Conservation (phyloP, 2,113 vertebrate genomes). For the Sceloporus undulatus region DNA sequence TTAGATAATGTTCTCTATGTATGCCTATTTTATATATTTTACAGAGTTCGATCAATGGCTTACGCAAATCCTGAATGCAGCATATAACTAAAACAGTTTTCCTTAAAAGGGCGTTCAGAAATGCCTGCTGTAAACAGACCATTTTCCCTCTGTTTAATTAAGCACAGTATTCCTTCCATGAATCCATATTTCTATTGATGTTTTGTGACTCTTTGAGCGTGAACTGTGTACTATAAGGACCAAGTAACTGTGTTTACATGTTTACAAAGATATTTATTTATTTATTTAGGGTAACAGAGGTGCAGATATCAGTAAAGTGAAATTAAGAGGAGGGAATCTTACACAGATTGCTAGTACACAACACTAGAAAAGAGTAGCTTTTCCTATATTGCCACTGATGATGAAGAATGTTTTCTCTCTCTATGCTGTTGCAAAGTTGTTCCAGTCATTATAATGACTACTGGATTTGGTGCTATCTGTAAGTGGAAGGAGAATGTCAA, state of each 20-base stretch:
- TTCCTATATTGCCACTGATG: constrained; percentile 34
- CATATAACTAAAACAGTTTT: constrained; percentile 68
- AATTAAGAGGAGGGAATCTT: constrained; percentile 12
- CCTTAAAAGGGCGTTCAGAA: constrained; percentile 72
- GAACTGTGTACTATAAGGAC: constrained; percentile 68
- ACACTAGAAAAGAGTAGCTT: constrained; percentile 31
- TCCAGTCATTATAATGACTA: constrained; percentile 63
- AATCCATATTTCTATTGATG: constrained; percentile 76
- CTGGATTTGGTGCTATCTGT: constrained; percentile 66
- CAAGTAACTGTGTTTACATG: constrained; percentile 78
- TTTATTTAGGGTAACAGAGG: constrained; percentile 75
- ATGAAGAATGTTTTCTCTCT: constrained; percentile 49
- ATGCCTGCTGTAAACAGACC: constrained; percentile 64
- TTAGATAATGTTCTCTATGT: constrained; percentile 44
- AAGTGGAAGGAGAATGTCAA: constrained; percentile 72
- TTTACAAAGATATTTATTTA: constrained; percentile 75
- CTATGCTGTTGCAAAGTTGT: constrained; percentile 45
- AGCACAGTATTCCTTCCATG: constrained; percentile 75
- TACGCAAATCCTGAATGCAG: constrained; percentile 71
- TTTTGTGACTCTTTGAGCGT: constrained; percentile 76
- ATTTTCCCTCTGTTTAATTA: constrained; percentile 71
- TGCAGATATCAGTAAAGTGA: constrained; percentile 70
- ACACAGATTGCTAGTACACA: constrained; percentile 19
- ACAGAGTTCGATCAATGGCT: constrained; percentile 73
- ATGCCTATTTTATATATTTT: constrained; percentile 77